Evolutionary conservation across 2,113 vertebrate genomes (phyloP), one percentile per base, ranked within the genome.

Genomic region (Megaceryle maxima): DNA sequence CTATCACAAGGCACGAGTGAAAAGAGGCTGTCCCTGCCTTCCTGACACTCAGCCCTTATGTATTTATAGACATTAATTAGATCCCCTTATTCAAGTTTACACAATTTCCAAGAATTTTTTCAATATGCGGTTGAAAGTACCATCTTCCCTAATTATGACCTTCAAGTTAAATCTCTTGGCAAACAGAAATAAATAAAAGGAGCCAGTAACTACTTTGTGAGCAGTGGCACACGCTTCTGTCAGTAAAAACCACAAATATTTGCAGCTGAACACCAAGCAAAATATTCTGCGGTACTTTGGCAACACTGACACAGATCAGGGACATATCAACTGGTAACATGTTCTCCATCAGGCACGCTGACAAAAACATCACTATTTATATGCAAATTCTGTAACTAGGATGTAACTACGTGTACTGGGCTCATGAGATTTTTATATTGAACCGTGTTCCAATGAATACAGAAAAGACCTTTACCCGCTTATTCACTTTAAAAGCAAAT

Each of bases 171-270:
- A 93, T 83, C 73, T 62, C 35, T 74, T 88, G 39, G 84, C 64
- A 88, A 86, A 87, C 22, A 74, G 39, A 89, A 90, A 59, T 25
- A 70, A 88, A 79, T 46, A 64, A 83, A 67, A 35, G 7, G 37
- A 46, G 63, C n/a, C 70, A 55, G 37, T 25, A 79, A 39, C 5
- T 33, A 16, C 44, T 16, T 44, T 21, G 29, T 63, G 41, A 78
- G 35, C 0, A 0, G n/a, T 0, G 8, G 67, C 26, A n/a, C 37
- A 14, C 0, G 0, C 8, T 31, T 51, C 75, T 3, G 4, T n/a
- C 79, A 91, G 75, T 37, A 31, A 66, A 79, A 87, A 46, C 7
- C 18, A 64, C 51, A 55, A 94, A 63, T 63, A 72, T 80, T 73
- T 91, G 77, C 48, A 51, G 48, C 55, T 79, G 64, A 80, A 72